phyloP scores from a whole-genome alignment of 2,113 vertebrate genomes.

The Solea senegalensis region DNA sequence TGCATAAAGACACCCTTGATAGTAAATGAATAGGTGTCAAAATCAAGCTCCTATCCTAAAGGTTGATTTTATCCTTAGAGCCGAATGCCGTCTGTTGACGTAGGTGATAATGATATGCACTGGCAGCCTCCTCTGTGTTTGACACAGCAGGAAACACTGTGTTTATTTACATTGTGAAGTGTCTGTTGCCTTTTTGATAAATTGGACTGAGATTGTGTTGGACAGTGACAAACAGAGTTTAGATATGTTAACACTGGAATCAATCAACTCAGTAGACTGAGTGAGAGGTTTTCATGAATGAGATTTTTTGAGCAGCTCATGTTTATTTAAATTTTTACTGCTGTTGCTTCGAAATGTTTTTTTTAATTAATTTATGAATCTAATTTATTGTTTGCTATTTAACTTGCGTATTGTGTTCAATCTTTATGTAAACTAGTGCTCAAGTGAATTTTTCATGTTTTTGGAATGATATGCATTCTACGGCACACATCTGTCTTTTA shows the following conservation, averaged over 20 bases:
- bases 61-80: slow-evolving; percentile 2
- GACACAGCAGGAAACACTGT: slow-evolving; percentile 37
- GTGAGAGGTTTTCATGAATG: slow-evolving; percentile 47
- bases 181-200: slow-evolving; percentile 31
- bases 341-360: slow-evolving; percentile 69
- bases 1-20: slow-evolving; percentile 27
- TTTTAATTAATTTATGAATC: slow-evolving; percentile 73
- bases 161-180: slow-evolving; percentile 47
- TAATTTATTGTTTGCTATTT: slow-evolving; percentile 84
- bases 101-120: slow-evolving; percentile 58
- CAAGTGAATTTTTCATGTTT: slow-evolving; percentile 39
- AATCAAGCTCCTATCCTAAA: not conserved
- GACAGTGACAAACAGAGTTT: slow-evolving; percentile 29
- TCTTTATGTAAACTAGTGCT: slow-evolving; percentile 55
- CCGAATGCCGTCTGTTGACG: slow-evolving; percentile 11
- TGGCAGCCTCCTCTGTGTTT: slow-evolving; percentile 46
- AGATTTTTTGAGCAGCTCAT: slow-evolving; percentile 68
- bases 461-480: slow-evolving; percentile 42
- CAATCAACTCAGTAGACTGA: slow-evolving; percentile 45
- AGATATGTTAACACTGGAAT: slow-evolving; percentile 75
- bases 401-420: slow-evolving; percentile 71
- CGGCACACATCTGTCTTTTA: slow-evolving; percentile 40
- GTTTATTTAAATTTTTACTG: slow-evolving; percentile 71
- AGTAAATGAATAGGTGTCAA: slow-evolving; percentile 29
- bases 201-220: slow-evolving; percentile 14